These are phyloP conservation scores for Esox lucius DNA, from an alignment of 2,797 vertebrate species.

Conservation along the genomic window DNA sequence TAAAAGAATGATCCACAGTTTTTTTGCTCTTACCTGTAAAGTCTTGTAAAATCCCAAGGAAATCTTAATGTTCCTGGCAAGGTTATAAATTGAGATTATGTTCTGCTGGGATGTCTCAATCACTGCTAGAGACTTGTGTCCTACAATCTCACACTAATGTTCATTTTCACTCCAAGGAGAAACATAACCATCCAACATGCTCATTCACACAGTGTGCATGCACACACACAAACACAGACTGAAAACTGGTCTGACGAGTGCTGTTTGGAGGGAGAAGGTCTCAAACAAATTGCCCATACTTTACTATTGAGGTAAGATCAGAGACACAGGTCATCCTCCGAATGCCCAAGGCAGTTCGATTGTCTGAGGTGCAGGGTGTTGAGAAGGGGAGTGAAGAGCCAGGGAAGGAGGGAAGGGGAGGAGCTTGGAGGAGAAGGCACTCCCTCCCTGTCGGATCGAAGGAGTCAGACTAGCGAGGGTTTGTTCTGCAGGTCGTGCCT, in stretches of 20 bases:
- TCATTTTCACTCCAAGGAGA: neutral
- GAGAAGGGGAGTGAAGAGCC: constrained; percentile 7
- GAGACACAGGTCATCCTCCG: neutral
- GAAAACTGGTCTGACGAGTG: constrained; percentile 59
- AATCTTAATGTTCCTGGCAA: neutral
- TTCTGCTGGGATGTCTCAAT: constrained; percentile 8
- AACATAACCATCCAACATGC: constrained; percentile 4
- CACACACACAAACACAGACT: constrained; percentile 13
- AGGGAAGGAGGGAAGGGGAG: constrained; percentile 29
- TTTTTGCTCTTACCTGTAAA: neutral
- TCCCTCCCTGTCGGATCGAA: neutral
- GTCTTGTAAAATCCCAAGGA: neutral
- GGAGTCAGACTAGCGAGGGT: constrained; percentile 45
- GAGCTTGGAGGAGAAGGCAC: neutral
- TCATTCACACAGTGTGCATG: neutral
- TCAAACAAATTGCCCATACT: constrained; percentile 31
- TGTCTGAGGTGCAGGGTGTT: neutral
- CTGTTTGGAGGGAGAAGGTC: constrained; percentile 35
- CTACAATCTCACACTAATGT: neutral
- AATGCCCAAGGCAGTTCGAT: neutral
- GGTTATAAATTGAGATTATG: neutral
- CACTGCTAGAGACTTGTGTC: constrained; percentile 13
- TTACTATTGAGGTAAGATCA: neutral
- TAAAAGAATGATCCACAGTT: neutral
- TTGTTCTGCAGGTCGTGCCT: constrained; percentile 5